These are phyloP conservation scores for Stratiomys singularior DNA, from an alignment of 2,888 invertebrate genomes.

Conservation along the genomic window DNA sequence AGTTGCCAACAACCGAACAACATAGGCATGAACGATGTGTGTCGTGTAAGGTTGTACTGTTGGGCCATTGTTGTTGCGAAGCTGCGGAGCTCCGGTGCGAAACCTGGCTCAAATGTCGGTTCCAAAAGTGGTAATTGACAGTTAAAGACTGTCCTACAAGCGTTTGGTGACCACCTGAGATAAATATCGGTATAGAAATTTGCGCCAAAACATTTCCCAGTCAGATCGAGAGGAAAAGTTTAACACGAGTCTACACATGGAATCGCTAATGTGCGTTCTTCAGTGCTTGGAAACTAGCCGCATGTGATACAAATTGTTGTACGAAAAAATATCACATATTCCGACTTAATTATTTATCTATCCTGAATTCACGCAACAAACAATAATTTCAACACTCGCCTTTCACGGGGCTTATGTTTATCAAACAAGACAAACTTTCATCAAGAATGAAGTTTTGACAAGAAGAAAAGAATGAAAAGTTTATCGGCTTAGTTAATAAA, in stretches of 20 bases:
- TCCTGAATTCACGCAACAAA: too few species aligned
- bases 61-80: constrained; percentile 5
- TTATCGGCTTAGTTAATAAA: too few species aligned
- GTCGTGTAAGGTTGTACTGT: constrained; percentile 33
- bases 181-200: constrained; percentile 28
- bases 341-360: too few species aligned
- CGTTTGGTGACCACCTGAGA: constrained; percentile 46
- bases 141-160: constrained; percentile 47
- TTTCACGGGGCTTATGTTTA: too few species aligned
- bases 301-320: too few species aligned
- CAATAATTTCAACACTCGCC: too few species aligned
- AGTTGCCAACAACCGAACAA: constrained; percentile 29
- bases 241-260: not conserved
- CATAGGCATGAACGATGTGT: constrained; percentile 30
- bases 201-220: constrained; percentile 17
- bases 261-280: not conserved
- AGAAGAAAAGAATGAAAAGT: too few species aligned
- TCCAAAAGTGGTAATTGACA: constrained; percentile 52
- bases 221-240: not conserved
- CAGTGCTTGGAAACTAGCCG: not conserved
- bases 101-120: constrained; percentile 49
- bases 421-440: too few species aligned
- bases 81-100: not conserved
- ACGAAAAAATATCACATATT: too few species aligned
- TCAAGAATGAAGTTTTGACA: too few species aligned